These are phyloP conservation scores for Automeris io DNA, from an alignment of 2,888 invertebrate genomes.

Conservation along the genomic window DNA sequence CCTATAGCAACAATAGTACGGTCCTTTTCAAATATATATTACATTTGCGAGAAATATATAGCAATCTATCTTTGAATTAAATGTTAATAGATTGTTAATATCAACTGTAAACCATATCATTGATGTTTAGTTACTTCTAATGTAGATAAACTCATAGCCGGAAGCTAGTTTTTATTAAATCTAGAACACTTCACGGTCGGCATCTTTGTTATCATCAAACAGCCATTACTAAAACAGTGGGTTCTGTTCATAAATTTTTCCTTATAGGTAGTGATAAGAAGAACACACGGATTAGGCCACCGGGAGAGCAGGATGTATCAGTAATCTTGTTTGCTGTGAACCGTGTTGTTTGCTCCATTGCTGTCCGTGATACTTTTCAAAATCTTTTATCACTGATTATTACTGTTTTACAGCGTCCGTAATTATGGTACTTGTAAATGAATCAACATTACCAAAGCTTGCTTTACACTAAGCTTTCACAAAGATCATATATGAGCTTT, in stretches of 20 bases:
- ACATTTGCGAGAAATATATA: too few species aligned
- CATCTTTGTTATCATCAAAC: slow-evolving; percentile 43
- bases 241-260: slow-evolving; percentile 12
- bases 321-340: slow-evolving; percentile 59
- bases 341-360: slow-evolving; percentile 47
- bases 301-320: slow-evolving; percentile 67
- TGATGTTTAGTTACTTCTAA: too few species aligned
- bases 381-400: slow-evolving; percentile 1
- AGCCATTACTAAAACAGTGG: slow-evolving; percentile 32
- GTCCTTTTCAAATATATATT: too few species aligned
- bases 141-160: too few species aligned
- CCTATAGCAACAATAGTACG: too few species aligned
- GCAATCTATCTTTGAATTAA: too few species aligned
- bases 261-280: slow-evolving; percentile 47
- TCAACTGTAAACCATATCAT: too few species aligned
- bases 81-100: too few species aligned
- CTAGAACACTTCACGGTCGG: slow-evolving; percentile 24
- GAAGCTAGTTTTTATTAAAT: slow-evolving; percentile 7
- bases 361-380: slow-evolving; percentile 18
- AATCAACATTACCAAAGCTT: too few species aligned
- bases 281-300: slow-evolving; percentile 58
- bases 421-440: too few species aligned
- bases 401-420: neutral
- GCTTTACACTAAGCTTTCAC: neutral
- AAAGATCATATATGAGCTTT: too few species aligned